phyloP scores from a whole-genome alignment of 2,113 vertebrate genomes.

The Melozone crissalis region DNA sequence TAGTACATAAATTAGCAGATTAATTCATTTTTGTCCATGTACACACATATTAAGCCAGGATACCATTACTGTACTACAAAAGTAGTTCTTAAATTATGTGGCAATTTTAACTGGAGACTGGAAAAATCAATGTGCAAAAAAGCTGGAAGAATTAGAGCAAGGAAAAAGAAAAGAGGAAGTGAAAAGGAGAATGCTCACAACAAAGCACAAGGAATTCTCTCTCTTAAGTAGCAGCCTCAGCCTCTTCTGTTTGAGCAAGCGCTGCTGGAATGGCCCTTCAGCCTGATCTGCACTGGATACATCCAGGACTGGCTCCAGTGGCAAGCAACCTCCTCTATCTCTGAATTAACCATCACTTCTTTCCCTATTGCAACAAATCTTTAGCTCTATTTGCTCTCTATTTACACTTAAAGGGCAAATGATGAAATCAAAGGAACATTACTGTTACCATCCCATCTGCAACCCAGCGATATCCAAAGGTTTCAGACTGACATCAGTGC shows the following conservation, averaged over 20 bases:
- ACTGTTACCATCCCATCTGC: not conserved
- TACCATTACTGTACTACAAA: not conserved
- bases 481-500: not conserved
- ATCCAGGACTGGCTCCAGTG: not conserved
- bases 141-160: not conserved
- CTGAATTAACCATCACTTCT: not conserved
- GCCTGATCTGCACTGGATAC: not conserved
- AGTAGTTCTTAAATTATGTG: not conserved
- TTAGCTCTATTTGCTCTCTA: not conserved
- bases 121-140: not conserved
- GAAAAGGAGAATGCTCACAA: not conserved
- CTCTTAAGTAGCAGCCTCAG: not conserved
- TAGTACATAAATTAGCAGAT: too few species aligned
- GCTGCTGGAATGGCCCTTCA: not conserved
- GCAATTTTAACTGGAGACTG: not conserved
- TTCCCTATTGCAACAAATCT: not conserved
- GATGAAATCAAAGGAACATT: not conserved
- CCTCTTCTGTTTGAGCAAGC: not conserved
- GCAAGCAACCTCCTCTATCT: not conserved
- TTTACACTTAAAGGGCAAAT: not conserved
- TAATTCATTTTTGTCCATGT: not conserved
- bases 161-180: not conserved
- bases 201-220: not conserved
- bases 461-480: not conserved
- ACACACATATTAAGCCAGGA: not conserved